Conservation (phyloP, 2,888 invertebrate species). For the Eupithecia tripunctaria region DNA sequence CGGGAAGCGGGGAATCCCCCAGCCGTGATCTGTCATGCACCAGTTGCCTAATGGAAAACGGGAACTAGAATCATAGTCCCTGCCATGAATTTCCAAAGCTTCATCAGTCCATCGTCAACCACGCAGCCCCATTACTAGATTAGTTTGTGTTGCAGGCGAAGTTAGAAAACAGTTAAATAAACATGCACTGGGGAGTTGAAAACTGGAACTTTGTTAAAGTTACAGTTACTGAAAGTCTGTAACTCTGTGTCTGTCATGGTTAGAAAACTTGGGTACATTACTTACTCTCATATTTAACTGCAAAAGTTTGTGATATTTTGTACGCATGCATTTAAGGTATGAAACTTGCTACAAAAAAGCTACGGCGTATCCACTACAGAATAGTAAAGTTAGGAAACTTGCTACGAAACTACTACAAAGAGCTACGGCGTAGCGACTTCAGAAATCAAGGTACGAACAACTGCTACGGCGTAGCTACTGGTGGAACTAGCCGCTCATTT, state of each 20-base stretch:
- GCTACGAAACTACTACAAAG: background rate
- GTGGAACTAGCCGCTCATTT: no score
- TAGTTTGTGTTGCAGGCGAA: slow-evolving; percentile 6
- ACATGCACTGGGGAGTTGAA: background rate
- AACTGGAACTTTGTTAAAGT: background rate
- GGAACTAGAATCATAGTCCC: slow-evolving; percentile 2
- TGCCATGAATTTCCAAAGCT: slow-evolving; percentile 1
- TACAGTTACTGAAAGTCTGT: background rate
- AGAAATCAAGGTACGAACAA: background rate
- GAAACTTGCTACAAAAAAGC: background rate
- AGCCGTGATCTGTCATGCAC: background rate
- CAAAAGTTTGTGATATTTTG: background rate
- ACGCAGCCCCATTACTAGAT: slow-evolving; percentile 6
- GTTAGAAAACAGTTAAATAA: background rate
- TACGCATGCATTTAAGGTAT: background rate
- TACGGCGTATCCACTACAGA: background rate
- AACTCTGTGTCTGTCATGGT: background rate
- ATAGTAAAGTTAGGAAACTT: background rate
- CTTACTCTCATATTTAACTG: background rate
- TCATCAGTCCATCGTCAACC: slow-evolving; percentile 4
- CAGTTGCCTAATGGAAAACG: slow-evolving; percentile 1
- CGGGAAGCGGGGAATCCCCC: background rate
- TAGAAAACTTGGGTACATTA: background rate
- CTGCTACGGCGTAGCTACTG: background rate
- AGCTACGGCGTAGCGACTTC: background rate